Percentiles rank a stretch among this genome's conserved stretches.
Conservation (phyloP, 2,797 vertebrate genomes). For the Echiichthys vipera region DNA sequence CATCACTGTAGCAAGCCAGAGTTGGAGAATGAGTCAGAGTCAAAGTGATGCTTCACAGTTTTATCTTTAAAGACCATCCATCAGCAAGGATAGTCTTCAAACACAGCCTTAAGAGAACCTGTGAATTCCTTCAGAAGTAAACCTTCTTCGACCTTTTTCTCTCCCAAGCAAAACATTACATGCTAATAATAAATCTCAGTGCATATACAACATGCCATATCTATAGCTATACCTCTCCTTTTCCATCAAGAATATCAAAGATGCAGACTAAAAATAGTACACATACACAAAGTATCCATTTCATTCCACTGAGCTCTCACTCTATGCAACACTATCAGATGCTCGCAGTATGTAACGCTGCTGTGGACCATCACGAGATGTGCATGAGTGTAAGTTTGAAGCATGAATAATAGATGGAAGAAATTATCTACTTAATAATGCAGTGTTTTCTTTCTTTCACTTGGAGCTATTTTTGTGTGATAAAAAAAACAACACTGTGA, state of each 20-base stretch:
- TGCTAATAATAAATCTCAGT: background rate
- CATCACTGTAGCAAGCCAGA: conserved; percentile 22
- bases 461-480: conserved; percentile 69
- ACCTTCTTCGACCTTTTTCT: background rate
- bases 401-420: conserved; percentile 75
- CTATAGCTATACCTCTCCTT: conserved; percentile 3
- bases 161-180: background rate
- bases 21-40: conserved; percentile 13
- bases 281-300: conserved; percentile 57
- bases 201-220: conserved; percentile 4
- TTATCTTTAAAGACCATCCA: conserved; percentile 48
- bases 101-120: conserved; percentile 39
- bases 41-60: conserved; percentile 33
- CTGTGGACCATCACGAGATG: conserved; percentile 52
- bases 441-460: conserved; percentile 62
- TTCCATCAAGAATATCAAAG: conserved; percentile 31
- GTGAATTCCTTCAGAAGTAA: conserved; percentile 22
- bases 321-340: conserved; percentile 35
- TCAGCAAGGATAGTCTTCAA: conserved; percentile 46
- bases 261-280: conserved; percentile 38
- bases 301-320: conserved; percentile 31
- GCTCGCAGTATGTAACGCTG: conserved; percentile 41
- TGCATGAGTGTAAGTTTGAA: conserved; percentile 51
- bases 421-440: conserved; percentile 71
- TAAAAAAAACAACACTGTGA: conserved; percentile 38